These are phyloP conservation scores for Pangasius larnaudii DNA, from an alignment of 2,797 vertebrate genomes.

Conservation along the genomic window DNA sequence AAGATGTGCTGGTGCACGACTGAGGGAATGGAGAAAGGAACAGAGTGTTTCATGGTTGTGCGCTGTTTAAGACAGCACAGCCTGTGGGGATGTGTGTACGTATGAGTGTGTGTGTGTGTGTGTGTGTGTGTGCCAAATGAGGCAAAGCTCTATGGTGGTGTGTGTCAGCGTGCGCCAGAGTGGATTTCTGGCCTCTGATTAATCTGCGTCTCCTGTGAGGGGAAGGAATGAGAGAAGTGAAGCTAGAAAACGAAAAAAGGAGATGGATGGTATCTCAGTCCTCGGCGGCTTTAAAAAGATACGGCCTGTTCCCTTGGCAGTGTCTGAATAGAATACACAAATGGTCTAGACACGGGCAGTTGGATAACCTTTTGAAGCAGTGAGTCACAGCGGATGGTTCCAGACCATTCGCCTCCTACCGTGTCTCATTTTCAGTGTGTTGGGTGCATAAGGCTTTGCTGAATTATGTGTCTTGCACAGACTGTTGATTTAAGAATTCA, in stretches of 20 bases:
- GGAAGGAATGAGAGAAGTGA: neutral
- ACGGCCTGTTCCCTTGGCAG: constrained; percentile 21
- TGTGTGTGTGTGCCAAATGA: neutral
- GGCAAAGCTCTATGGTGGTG: constrained; percentile 12
- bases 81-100: neutral
- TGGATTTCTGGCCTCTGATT: constrained; percentile 52
- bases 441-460: neutral
- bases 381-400: constrained; percentile 13
- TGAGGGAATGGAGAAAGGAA: constrained; percentile 35
- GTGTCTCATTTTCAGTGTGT: neutral
- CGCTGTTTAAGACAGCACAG: constrained; percentile 25
- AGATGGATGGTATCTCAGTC: neutral
- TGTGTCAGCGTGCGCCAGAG: constrained; percentile 26
- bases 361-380: constrained; percentile 25
- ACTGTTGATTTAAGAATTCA: neutral
- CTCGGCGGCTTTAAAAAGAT: constrained; percentile 14
- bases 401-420: neutral
- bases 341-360: constrained; percentile 13
- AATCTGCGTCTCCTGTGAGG: constrained; percentile 55
- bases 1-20: constrained; percentile 23
- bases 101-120: neutral
- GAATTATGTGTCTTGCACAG: neutral
- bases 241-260: constrained; percentile 19
- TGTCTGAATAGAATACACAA: constrained; percentile 30
- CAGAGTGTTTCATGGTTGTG: constrained; percentile 26